These are phyloP conservation scores for Tachuris rubrigastra DNA, from an alignment of 2,113 vertebrate genomes.

Conservation along the genomic window DNA sequence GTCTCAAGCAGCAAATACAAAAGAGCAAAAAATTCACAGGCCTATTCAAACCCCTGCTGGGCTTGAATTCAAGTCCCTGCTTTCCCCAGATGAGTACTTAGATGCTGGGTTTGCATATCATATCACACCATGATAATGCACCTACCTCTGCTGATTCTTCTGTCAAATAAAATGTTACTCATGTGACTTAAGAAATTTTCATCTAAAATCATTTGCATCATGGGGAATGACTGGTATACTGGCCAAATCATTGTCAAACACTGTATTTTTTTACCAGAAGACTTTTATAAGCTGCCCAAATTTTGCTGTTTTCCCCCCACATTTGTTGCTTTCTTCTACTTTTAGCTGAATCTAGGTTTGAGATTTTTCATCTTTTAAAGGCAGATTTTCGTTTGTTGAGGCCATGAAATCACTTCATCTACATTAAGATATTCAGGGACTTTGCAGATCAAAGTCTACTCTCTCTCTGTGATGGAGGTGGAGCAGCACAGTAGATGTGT, in stretches of 20 bases:
- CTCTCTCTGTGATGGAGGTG: not conserved
- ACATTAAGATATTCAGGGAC: not conserved
- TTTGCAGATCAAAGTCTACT: not conserved
- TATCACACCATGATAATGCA: not conserved
- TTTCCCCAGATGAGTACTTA: not conserved
- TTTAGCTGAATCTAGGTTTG: not conserved
- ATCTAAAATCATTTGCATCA: not conserved
- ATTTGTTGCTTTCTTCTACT: not conserved
- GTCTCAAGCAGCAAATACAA: not conserved
- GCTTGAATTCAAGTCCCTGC: not conserved
- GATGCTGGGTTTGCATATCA: not conserved
- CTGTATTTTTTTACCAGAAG: not conserved
- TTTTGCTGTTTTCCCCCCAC: not conserved
- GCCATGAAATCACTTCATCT: not conserved
- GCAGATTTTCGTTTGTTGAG: not conserved
- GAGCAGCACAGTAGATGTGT: not conserved
- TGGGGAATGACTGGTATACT: not conserved
- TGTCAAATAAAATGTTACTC: not conserved
- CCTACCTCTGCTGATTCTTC: not conserved
- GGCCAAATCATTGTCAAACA: not conserved
- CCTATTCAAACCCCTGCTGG: not conserved
- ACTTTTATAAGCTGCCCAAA: not conserved
- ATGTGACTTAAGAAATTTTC: not conserved
- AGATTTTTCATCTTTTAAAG: not conserved
- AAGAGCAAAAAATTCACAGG: not conserved